These are phyloP conservation scores for Notothenia rossii DNA, from an alignment of 2,113 vertebrate species.

Conservation along the genomic window DNA sequence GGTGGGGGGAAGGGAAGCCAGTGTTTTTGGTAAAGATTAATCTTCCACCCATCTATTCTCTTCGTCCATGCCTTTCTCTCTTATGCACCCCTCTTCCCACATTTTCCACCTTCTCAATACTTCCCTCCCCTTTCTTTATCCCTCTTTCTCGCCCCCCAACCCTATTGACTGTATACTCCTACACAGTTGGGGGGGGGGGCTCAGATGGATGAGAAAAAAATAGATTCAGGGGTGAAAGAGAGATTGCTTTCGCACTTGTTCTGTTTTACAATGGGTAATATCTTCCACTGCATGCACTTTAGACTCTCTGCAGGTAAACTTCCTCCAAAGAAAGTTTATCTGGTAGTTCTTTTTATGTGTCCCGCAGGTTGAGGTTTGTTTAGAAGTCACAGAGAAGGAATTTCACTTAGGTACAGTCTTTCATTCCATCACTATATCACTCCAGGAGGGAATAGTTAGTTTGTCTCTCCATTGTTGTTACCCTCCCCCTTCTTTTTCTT, in stretches of 20 bases:
- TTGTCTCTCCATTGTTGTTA: conserved; percentile 82
- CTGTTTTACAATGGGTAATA: conserved; percentile 2
- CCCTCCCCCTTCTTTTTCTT: conserved; percentile 76
- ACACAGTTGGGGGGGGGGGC: conserved; percentile 67
- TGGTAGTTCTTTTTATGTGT: conserved; percentile 18
- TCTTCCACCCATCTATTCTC: conserved; percentile 82
- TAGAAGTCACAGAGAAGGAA: conserved; percentile 44
- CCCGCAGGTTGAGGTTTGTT: conserved; percentile 37
- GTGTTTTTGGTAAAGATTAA: conserved; percentile 83
- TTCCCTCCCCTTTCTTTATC: conserved; percentile 61
- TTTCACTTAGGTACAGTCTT: conserved; percentile 79
- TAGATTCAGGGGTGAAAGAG: conserved; percentile 41
- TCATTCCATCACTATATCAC: conserved; percentile 81
- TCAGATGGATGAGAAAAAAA: conserved; percentile 69
- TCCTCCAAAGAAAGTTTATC: conserved; percentile 10
- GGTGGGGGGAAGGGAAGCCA: conserved; percentile 60
- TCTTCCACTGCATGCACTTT: conserved; percentile 13
- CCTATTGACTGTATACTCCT: conserved; percentile 83
- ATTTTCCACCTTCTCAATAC: conserved; percentile 73
- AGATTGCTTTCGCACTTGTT: conserved; percentile 41
- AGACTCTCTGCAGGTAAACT: conserved; percentile 26
- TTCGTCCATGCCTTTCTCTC: conserved; percentile 73
- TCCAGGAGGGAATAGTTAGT: conserved; percentile 81
- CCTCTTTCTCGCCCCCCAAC: conserved; percentile 51
- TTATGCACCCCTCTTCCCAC: conserved; percentile 70